A percentile compares a stretch with the other conserved stretches of the same genome.
Conservation (phyloP, 2,888 invertebrate genomes). For the Calameuta filiformis region DNA sequence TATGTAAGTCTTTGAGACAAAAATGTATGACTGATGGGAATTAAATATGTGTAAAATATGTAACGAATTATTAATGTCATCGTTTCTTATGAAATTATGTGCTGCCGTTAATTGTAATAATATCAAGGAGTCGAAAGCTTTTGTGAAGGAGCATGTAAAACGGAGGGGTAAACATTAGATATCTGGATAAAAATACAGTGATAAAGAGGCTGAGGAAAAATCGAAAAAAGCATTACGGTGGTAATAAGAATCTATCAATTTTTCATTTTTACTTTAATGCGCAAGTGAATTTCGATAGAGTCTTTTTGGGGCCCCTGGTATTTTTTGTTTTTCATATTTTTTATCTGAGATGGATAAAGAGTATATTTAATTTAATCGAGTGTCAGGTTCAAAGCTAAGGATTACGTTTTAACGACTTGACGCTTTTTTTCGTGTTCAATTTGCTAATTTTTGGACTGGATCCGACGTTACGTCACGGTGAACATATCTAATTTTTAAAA, state of each 20-base stretch:
- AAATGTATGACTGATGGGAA: not conserved
- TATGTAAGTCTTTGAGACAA: not conserved
- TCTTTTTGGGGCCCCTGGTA: not conserved
- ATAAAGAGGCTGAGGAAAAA: not conserved
- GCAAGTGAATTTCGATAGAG: not conserved
- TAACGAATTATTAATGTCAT: not conserved
- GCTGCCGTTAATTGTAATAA: not conserved
- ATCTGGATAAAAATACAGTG: not conserved
- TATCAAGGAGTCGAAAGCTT: not conserved
- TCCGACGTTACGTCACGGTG: not conserved
- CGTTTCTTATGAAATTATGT: not conserved
- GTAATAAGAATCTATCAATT: not conserved
- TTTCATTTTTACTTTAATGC: not conserved
- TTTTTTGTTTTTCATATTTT: not conserved
- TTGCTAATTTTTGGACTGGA: no score
- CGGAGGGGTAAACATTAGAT: not conserved
- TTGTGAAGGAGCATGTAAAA: not conserved
- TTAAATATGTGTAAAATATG: not conserved
- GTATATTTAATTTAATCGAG: not conserved
- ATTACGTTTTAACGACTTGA: not conserved
- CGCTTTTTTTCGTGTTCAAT: no score
- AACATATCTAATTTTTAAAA: not conserved
- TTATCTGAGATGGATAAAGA: not conserved
- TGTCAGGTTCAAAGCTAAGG: not conserved
- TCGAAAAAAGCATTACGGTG: constrained; percentile 10